These are phyloP conservation scores for Noctilio leporinus DNA, from an alignment of 2,113 vertebrate species.

Conservation along the genomic window DNA sequence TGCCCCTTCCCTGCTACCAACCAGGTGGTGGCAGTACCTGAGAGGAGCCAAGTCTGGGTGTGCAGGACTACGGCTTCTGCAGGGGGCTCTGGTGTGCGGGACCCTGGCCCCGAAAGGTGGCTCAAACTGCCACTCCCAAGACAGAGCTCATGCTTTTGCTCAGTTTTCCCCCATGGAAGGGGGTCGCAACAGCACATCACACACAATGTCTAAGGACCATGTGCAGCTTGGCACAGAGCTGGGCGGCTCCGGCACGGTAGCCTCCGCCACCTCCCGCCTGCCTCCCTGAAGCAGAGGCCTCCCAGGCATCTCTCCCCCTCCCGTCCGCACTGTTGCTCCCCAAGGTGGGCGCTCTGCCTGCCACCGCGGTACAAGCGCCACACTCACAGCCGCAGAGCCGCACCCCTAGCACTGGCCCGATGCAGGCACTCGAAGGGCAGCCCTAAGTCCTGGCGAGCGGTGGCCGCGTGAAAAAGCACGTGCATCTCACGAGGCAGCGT, in stretches of 20 bases:
- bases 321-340: too few species aligned
- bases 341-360: accelerated
- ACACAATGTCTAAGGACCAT: accelerated
- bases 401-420: accelerated
- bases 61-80: background rate
- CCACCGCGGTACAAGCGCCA: accelerated
- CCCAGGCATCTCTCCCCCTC: too few species aligned
- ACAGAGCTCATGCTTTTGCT: accelerated
- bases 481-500: background rate
- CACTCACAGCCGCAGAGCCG: accelerated
- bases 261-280: background rate
- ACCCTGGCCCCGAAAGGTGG: background rate
- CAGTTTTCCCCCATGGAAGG: accelerated
- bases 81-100: background rate
- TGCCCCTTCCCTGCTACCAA: background rate
- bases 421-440: background rate
- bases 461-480: accelerated
- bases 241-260: background rate
- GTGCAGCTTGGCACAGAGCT: background rate
- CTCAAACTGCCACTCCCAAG: background rate
- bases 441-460: background rate
- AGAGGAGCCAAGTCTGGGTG: too few species aligned
- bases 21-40: too few species aligned
- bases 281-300: background rate
- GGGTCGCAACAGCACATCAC: too few species aligned